Conservation (phyloP, 2,888 invertebrate genomes). For the Leptinotarsa juncta region DNA sequence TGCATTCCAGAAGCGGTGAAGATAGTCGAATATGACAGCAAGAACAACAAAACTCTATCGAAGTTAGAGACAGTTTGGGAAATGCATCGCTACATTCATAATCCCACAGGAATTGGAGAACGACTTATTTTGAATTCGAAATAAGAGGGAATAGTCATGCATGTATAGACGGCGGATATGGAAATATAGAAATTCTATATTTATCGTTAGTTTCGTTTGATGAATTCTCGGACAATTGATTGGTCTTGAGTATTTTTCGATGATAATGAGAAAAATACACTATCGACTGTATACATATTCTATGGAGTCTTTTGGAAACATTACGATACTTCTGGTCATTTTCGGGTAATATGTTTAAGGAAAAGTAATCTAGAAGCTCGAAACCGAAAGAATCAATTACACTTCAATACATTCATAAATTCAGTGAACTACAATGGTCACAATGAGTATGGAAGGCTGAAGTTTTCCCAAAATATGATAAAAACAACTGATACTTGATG, state of each 20-base stretch:
- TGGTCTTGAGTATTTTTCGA: background rate
- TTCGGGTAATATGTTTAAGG: too few species aligned
- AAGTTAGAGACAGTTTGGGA: conserved; percentile 12
- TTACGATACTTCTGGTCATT: too few species aligned
- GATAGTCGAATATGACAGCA: background rate
- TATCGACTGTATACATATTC: background rate
- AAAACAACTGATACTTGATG: too few species aligned
- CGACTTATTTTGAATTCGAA: conserved; percentile 4
- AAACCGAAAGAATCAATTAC: too few species aligned
- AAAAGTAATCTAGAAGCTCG: too few species aligned
- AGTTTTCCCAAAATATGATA: too few species aligned
- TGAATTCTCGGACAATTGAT: background rate
- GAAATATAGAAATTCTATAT: background rate
- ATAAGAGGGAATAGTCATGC: background rate
- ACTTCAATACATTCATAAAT: too few species aligned
- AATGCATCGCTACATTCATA: conserved; percentile 9
- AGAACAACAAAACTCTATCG: conserved; percentile 8
- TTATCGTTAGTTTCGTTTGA: background rate
- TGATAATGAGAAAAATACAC: background rate
- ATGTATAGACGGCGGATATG: background rate
- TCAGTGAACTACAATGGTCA: too few species aligned
- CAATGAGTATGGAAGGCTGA: too few species aligned
- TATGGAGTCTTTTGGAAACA: background rate
- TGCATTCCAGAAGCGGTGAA: conserved; percentile 1
- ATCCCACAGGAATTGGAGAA: conserved; percentile 7